Evolutionary conservation across 2,888 invertebrate species (phyloP), one percentile per base, ranked within the genome.

Genomic region (Spisula subtruncata): DNA sequence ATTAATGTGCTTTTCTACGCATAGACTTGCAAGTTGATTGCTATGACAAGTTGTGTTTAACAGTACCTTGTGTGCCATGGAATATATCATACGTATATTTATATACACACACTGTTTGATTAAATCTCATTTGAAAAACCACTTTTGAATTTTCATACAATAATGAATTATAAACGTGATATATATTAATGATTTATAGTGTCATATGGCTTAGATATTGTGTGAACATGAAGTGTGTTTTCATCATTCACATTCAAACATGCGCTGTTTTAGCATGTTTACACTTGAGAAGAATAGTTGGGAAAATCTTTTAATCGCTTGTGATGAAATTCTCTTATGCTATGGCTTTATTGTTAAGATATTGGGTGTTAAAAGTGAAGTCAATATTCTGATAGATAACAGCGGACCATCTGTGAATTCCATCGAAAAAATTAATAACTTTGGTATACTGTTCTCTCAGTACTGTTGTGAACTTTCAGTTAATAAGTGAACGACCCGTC

Each of bases 361-460:
- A 75, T 75, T 75, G 29, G 35, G 16, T 16, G n/a, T 66, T 66
- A 25, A 41, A 25, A 35, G 75, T 75, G 35, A 75, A 75, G 32
- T 75, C 35, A 75, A 12, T n/a, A n/a, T 60, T 35, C 35, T 35
- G 1, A 32, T 16, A 35, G 75, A 75, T 75, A 75, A 75, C 75
- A 25, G n/a, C n/a, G n/a, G n/a, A 25, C n/a, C 12, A 75, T 32
- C 41, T 18, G 14, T 75, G 75, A 16, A 32, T 32, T 75, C 35
- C 35, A 75, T 75, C 32, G 16, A n/a, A 66, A 66, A 51, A 51
- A 51, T 51, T 51, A 51, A 25, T 66, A 66, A 66, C 60, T 66
- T 5, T 2, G 41, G 2, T 41, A 8, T 41, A 41, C 41, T 5
- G 41, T 41, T 2, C 8, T 25, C 25, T 66, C n/a, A n/a, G 60